These are phyloP conservation scores for Cyanistes caeruleus DNA, from an alignment of 2,113 vertebrate genomes.

Conservation along the genomic window DNA sequence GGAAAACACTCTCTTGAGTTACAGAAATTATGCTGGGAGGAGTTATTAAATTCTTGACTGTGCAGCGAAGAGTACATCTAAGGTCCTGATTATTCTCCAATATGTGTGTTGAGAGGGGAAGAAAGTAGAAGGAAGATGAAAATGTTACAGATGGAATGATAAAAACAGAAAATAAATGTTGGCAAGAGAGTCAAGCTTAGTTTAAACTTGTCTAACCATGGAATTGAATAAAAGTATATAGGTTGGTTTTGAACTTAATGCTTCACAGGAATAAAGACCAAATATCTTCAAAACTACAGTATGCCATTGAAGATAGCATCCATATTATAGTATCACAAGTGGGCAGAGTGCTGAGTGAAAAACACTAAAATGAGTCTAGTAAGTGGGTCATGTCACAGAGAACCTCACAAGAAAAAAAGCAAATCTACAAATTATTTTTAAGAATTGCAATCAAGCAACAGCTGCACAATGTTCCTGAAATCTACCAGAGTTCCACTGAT, in stretches of 20 bases:
- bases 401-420: neutral
- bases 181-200: neutral
- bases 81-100: neutral
- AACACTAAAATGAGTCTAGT: neutral
- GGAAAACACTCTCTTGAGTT: neutral
- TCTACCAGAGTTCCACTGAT: neutral
- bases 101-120: neutral
- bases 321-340: neutral
- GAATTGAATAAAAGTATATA: neutral
- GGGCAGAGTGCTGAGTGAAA: neutral
- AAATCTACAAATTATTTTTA: neutral
- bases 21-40: slow-evolving; percentile 17
- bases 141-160: neutral
- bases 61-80: neutral
- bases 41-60: neutral
- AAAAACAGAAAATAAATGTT: neutral
- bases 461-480: neutral
- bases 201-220: neutral
- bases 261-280: neutral
- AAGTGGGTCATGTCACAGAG: neutral
- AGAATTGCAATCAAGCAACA: neutral
- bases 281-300: neutral
- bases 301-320: neutral
- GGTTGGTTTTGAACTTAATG: neutral
- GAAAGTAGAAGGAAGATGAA: neutral